Base-by-base conservation (phyloP, 2,888 invertebrate species). In the Parnassius apollo region DNA sequence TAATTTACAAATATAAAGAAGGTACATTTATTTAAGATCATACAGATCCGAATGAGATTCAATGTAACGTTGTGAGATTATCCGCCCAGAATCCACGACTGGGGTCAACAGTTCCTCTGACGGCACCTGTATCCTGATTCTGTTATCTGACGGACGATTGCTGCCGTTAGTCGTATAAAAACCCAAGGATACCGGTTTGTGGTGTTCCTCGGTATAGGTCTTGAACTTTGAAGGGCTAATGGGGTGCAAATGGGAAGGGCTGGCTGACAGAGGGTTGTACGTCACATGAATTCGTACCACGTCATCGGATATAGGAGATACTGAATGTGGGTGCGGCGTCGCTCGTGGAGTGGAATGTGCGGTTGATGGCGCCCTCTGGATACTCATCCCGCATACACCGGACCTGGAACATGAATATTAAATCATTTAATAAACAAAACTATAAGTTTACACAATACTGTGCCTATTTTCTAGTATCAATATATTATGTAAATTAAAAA, bases 241-340 rank as follows among this genome's bases (percentile, higher is more conserved):
- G 71, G 93, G 76, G 78, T 93, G 93, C 1, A 93, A 78, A 61
- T 84, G 88, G 1, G 88, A 88, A 11, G 93, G 94, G 69, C 92
- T 92, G n/a, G 93, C 93, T 0, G 86, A 76, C 8, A 87, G 74
- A 0, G 92, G 92, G 71, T 93, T 93, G 82, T 96, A 96, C 1
- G 96, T 95, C 60, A 96, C 96, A 83, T 96, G 96, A 69, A 96
- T 96, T 66, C 96, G 93, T 57, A 96, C 94, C 54, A 96, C 93
- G 81, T 96, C 96, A 54, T 91, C 92, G 0, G 88, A 85, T 52
- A 86, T 77, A 0, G 95, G 95, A 25, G 94, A 94, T 55, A 93
- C 94, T 64, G 94, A 94, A 2, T 92, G 92, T 1, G 93, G 93
- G 65, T 93, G 93, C 7, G 95, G 94, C 0, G 94, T 94, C 42